These are phyloP conservation scores for Cottus gobio DNA, from an alignment of 2,113 vertebrate genomes.

Conservation along the genomic window DNA sequence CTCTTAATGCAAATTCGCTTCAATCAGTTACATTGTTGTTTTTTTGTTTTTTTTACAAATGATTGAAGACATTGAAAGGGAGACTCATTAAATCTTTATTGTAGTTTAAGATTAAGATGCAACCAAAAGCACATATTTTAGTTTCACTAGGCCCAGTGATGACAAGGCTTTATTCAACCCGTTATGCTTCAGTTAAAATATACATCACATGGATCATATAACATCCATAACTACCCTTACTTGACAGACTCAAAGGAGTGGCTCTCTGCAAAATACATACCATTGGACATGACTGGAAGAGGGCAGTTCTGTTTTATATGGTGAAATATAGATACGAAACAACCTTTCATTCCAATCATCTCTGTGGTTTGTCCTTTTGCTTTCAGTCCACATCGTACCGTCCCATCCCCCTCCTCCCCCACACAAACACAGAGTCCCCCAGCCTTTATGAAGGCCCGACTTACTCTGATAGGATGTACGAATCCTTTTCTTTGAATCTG, in stretches of 20 bases:
- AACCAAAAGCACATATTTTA: slow-evolving; percentile 22
- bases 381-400: slow-evolving; percentile 4
- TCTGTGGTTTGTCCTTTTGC: slow-evolving; percentile 52
- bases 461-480: slow-evolving; percentile 99
- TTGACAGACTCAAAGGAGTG: slow-evolving; percentile 44
- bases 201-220: slow-evolving; percentile 57
- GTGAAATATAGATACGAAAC: slow-evolving; percentile 10
- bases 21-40: slow-evolving; percentile 1
- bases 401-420: neutral
- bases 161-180: slow-evolving; percentile 37
- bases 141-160: slow-evolving; percentile 1
- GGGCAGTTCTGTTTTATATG: neutral
- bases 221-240: slow-evolving; percentile 53
- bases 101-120: slow-evolving; percentile 19
- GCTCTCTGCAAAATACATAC: slow-evolving; percentile 60
- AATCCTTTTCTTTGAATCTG: slow-evolving; percentile 99
- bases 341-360: slow-evolving; percentile 58
- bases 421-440: slow-evolving; percentile 51
- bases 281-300: slow-evolving; percentile 70
- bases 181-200: slow-evolving; percentile 51
- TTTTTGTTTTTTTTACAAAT: slow-evolving; percentile 20
- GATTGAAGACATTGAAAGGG: neutral
- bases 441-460: slow-evolving; percentile 80
- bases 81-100: slow-evolving; percentile 32
- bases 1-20: slow-evolving; percentile 17